phyloP scores from a whole-genome alignment of 2,113 vertebrate genomes.

The Gasterosteus aculeatus region DNA sequence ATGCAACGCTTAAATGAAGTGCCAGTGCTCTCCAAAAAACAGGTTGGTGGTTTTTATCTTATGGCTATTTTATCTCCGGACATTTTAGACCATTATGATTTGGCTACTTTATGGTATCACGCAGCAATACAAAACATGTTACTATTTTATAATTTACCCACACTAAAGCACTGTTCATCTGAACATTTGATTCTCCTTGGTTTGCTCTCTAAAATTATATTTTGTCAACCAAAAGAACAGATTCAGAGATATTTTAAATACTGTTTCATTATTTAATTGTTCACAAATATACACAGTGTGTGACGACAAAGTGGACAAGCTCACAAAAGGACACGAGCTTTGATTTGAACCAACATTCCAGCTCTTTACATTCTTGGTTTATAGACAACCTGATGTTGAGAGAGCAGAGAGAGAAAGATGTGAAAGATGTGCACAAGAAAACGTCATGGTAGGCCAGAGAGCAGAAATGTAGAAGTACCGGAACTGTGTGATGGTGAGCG shows the following conservation, averaged over 20 bases:
- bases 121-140: neutral
- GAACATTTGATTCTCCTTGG: neutral
- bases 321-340: neutral
- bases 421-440: neutral
- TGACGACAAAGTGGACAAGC: neutral
- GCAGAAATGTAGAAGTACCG: neutral
- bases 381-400: neutral
- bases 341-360: neutral
- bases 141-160: neutral
- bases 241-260: no score
- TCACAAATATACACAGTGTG: neutral
- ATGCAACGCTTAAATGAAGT: neutral
- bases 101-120: neutral
- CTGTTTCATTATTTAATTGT: neutral
- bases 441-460: neutral
- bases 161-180: neutral
- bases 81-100: neutral
- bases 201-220: no score
- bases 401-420: no score
- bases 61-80: neutral
- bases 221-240: no score
- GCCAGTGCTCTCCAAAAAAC: neutral
- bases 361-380: neutral
- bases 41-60: neutral
- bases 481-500: no score